Base-by-base conservation (phyloP, 2,797 vertebrate genomes). In the Hippopotamyrus pictus region DNA sequence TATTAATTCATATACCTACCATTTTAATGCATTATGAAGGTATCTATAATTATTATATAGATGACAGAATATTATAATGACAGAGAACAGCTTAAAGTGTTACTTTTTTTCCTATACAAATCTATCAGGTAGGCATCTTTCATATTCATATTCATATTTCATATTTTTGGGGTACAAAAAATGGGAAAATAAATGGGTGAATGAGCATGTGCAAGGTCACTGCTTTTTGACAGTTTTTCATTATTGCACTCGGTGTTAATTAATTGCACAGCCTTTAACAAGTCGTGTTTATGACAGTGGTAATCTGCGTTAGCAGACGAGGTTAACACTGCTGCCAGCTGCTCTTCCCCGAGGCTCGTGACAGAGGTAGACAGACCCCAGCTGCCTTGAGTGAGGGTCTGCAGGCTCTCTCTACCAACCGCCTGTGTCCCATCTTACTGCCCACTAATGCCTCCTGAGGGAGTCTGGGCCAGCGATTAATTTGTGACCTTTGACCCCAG, bases 371-470 rank as follows among this genome's bases (percentile, higher is more conserved):
- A 19, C 22, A 1, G 22, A 86, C 48, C 90, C 89, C 82, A 92
- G 89, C 84, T 69, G 79, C 41, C 33, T 85, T 12, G 5, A 7
- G 12, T 76, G 83, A 87, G 54, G 89, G 90, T 92, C 89, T 41
- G 8, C 87, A 91, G 91, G 92, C 91, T 90, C 86, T 89, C 57
- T 50, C 17, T 85, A n/a, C 59, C 44, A 14, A 92, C 93, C 94
- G 95, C 95, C 94, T 96, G 95, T 95, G 94, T 94, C 93, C 91
- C 93, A 95, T 95, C 94, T 94, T 92, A 90, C 90, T 83, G 83
- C 92, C 92, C 88, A 90, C 94, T 94, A 94, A 95, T 94, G 93
- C 92, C 90, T 94, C 95, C 94, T 93, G 92, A 69, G 93, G 92
- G 95, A 94, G 93, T 92, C 91, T 93, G 79, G 89, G 91, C 93